These are phyloP conservation scores for Eilema sororculum DNA, from an alignment of 2,888 invertebrate genomes.

Conservation along the genomic window DNA sequence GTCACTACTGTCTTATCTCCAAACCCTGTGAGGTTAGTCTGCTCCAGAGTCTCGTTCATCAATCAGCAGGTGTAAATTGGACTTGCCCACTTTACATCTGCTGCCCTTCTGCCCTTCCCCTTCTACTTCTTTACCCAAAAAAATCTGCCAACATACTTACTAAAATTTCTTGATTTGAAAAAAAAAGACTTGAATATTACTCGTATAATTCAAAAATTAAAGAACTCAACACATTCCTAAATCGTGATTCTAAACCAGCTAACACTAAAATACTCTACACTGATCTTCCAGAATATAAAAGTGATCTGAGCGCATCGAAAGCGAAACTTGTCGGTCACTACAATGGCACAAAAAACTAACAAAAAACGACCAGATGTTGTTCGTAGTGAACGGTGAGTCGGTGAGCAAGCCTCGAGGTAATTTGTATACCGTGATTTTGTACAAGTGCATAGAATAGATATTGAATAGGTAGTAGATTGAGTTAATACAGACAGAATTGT, in stretches of 20 bases:
- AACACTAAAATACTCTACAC: not conserved
- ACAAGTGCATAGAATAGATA: slow-evolving; percentile 7
- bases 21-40: no score
- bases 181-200: no score
- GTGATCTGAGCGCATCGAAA: slow-evolving; percentile 66
- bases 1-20: no score
- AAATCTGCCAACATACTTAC: no score
- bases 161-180: not conserved
- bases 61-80: no score
- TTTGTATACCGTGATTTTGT: slow-evolving; percentile 17
- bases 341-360: slow-evolving; percentile 51
- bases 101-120: no score
- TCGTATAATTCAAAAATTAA: no score
- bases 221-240: not conserved
- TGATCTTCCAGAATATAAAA: slow-evolving; percentile 47
- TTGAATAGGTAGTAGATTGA: not conserved
- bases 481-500: not conserved
- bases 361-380: slow-evolving; percentile 55
- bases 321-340: slow-evolving; percentile 62
- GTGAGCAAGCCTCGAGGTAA: slow-evolving; percentile 13
- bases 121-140: no score
- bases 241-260: slow-evolving; percentile 1
- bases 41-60: no score
- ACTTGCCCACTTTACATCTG: no score
- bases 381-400: slow-evolving; percentile 15